Evolutionary conservation across 2,797 vertebrate genomes (phyloP), one percentile per base, ranked within the genome.

Genomic region (Coilia nasus): DNA sequence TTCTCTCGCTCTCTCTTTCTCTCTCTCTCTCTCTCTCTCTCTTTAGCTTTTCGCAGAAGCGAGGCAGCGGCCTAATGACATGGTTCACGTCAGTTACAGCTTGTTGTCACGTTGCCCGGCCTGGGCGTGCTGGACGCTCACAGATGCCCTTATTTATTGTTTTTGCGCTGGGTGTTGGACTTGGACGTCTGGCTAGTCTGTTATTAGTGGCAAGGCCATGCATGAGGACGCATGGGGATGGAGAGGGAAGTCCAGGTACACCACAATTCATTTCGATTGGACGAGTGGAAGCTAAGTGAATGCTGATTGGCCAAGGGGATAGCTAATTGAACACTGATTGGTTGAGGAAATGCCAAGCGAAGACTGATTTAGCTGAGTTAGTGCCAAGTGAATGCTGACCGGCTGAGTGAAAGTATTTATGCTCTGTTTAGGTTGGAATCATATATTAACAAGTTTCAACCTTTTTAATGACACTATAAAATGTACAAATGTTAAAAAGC

Each of bases 21-120:
- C 25, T 75, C 67, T 31, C 28, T 75, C 67, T 17, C 6, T 35
- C 67, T 19, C 67, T 75, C 12, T 6, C 67, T 75, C 28, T 35
- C 12, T 67, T 25, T 67, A 2, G 3, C 57, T 67, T 12, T 75
- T 28, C 31, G 31, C 31, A 75, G 67, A 19, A 2, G 28, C 12
- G 28, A 31, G 12, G 28, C 4, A 35, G 28, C 15, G 14, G 1
- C 3, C 67, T 75, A 75, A 75, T 75, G 67, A 75, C 67, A 75
- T 75, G 67, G 67, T 75, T 75, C 67, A 75, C 14, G 28, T 75
- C 67, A 28, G 67, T 75, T 75, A 75, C 67, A 35, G 67, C 67
- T 75, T 75, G 67, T 75, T 75, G 67, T 75, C 67, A 15, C 67
- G 31, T 75, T 6, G 67, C 67, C 67, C 67, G 15, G 67, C 67